Evolutionary conservation across 1,140 invertebrate genomes (phyloP).

Genomic region (Hetaerina americana): DNA sequence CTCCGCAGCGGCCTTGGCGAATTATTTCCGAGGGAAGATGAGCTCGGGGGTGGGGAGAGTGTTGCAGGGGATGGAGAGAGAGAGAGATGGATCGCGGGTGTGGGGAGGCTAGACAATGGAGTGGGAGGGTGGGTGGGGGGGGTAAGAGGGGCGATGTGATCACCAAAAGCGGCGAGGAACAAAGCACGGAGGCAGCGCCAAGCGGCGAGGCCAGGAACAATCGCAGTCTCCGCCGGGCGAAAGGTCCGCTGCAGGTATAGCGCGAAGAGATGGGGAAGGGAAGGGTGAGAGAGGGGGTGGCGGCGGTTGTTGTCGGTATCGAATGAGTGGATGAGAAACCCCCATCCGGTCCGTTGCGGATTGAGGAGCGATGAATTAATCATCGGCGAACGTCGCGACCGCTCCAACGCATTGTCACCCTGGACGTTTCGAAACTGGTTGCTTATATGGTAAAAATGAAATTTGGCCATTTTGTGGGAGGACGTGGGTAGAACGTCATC

Average conservation of each 20-base stretch:
- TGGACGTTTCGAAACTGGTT: no score
- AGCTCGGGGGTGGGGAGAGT: background rate
- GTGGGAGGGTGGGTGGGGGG: background rate
- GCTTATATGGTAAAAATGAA: no score
- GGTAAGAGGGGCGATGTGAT: background rate
- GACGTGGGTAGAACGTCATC: no score
- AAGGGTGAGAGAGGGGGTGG: background rate
- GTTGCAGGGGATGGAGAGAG: background rate
- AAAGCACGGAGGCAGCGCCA: background rate
- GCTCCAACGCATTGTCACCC: no score
- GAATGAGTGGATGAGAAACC: background rate
- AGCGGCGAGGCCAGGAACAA: background rate
- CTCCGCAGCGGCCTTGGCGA: background rate
- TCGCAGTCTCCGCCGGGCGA: background rate
- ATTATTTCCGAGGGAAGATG: background rate
- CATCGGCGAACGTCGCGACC: no score
- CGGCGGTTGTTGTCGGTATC: background rate
- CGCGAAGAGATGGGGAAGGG: no score
- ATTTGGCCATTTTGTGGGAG: no score
- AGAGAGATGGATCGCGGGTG: background rate
- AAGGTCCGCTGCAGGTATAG: no score
- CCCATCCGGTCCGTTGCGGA: no score
- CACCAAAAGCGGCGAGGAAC: background rate
- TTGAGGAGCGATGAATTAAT: no score
- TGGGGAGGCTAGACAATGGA: background rate